Evolutionary conservation across 2,797 vertebrate species (phyloP), one percentile per base, ranked within the genome.

Genomic region (Heterohyrax brucei): DNA sequence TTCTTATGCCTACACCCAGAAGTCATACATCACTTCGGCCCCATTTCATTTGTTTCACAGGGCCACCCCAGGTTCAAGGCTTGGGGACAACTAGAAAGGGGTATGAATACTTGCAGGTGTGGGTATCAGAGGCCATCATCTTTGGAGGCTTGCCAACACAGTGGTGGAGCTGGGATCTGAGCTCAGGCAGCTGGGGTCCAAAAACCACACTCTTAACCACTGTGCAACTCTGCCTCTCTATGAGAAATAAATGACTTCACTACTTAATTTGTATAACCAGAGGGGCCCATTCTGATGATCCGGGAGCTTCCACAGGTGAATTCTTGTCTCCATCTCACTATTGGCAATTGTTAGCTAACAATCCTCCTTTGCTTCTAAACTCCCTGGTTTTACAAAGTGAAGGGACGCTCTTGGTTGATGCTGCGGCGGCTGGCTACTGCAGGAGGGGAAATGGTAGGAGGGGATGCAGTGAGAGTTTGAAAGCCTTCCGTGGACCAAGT

Each of bases 391-490:
- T 46, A 39, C 33, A 75, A 72, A 93, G 53, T 64, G 50, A 56
- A 26, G 56, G 61, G 33, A 77, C 59, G 48, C 50, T 53, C 48
- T 72, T 4, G 0, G 48, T 73, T 73, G 89, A n/a, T 82, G 18
- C 56, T 46, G 46, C 9, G 14, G 18, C n/a, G 46, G 59, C 76
- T 50, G 10, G 61, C 5, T 14, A 33, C 66, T 75, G 56, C 9
- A 48, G 53, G 19, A 78, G 61, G 68, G 30, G 26, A 73, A 10
- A 44, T 13, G 70, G 44, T 44, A 44, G 5, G 28, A 75, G 44
- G n/a, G 78, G 53, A 73, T 90, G 44, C 59, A 86, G 72, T 62
- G 46, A 92, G 33, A 77, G 19, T 75, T 81, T 96, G 59, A 96
- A 78, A 68, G 1, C 3, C 50, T 77, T 93, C 80, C 86, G 53